A percentile compares a stretch with the other conserved stretches of the same genome.
These are phyloP conservation scores for Pandion haliaetus DNA, from an alignment of 2,113 vertebrate species.

Conservation along the genomic window DNA sequence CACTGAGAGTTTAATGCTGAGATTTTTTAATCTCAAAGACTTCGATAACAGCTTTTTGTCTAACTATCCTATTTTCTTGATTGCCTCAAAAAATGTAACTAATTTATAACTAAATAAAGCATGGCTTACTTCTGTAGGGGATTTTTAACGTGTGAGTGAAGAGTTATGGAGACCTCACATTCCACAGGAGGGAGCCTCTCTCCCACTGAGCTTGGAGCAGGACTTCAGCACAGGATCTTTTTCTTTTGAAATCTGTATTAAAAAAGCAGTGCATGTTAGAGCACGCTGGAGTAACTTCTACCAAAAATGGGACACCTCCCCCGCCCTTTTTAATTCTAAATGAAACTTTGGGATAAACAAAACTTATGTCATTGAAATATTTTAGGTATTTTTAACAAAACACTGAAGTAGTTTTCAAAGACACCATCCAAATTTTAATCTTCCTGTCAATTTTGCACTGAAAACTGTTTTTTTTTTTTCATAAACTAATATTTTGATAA, in stretches of 20 bases:
- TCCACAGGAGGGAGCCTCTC: slow-evolving; percentile 63
- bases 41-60: neutral
- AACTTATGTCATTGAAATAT: neutral
- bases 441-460: neutral
- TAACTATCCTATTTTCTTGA: neutral
- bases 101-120: neutral
- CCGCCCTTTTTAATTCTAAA: neutral
- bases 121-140: neutral
- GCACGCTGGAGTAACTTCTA: neutral
- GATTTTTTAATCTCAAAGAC: neutral
- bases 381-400: neutral
- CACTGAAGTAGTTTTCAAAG: neutral
- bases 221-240: neutral
- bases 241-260: neutral
- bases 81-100: neutral
- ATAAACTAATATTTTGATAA: neutral
- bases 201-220: neutral
- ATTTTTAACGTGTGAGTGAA: neutral
- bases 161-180: neutral
- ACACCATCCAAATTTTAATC: neutral
- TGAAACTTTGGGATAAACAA: neutral
- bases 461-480: neutral
- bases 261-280: neutral
- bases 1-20: neutral
- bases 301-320: accelerated